phyloP scores from a whole-genome alignment of 2,113 vertebrate species.

The Brachyhypopomus occidentalis region DNA sequence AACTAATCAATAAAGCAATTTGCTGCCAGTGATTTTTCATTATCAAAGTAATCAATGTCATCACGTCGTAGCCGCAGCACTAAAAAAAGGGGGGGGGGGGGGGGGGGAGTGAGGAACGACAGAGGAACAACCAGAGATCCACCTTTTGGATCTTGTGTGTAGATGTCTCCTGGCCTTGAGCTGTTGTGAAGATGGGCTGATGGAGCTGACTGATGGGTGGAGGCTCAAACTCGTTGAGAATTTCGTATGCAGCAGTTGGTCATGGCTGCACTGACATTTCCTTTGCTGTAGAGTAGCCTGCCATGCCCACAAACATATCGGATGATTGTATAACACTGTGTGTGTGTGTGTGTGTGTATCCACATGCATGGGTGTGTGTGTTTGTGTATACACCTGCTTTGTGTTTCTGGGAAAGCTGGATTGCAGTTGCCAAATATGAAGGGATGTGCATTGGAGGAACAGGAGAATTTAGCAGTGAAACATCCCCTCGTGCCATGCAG shows the following conservation, averaged over 20 bases:
- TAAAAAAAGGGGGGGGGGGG: background rate
- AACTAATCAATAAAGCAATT: too few relatives aligned
- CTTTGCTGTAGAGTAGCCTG: slow-evolving; percentile 28
- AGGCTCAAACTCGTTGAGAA: slow-evolving; percentile 37
- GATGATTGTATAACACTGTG: background rate
- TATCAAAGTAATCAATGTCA: too few relatives aligned
- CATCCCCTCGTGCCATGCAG: slow-evolving; percentile 38
- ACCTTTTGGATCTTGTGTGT: background rate
- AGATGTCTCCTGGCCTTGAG: slow-evolving; percentile 10
- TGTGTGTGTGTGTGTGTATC: slow-evolving; percentile 28
- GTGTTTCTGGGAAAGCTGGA: too few relatives aligned
- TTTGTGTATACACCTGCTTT: background rate
- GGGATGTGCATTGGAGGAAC: slow-evolving; percentile 24
- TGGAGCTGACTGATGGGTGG: slow-evolving; percentile 14
- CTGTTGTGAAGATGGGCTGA: background rate
- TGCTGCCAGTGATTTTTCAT: too few relatives aligned
- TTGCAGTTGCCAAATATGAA: too few relatives aligned
- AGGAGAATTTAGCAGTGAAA: slow-evolving; percentile 21
- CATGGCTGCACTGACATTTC: slow-evolving; percentile 40
- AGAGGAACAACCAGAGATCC: background rate
- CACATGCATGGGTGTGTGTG: slow-evolving; percentile 10
- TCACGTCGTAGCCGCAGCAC: too few relatives aligned
- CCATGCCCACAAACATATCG: slow-evolving; percentile 16
- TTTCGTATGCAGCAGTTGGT: slow-evolving; percentile 23
- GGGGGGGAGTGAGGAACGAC: background rate